Conservation (phyloP, 2,797 vertebrate genomes). For the Sorex maritimensis region DNA sequence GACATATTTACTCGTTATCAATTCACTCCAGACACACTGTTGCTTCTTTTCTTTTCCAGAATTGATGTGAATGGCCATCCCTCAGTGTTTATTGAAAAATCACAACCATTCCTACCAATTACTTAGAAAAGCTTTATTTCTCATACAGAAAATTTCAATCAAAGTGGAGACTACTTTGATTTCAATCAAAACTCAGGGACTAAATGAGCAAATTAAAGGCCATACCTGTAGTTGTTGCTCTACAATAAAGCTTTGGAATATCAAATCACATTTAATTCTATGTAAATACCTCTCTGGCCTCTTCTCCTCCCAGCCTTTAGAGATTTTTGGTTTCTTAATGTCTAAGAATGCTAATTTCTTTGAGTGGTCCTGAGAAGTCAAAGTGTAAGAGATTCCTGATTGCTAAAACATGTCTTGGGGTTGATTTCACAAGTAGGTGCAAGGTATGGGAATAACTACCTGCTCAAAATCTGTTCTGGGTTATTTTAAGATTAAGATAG, state of each 20-base stretch:
- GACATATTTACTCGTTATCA: not conserved
- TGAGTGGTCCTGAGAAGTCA: not conserved
- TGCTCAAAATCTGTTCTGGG: not conserved
- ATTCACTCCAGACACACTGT: not conserved
- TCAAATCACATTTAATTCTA: not conserved
- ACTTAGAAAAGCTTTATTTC: not conserved
- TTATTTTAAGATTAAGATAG: not conserved
- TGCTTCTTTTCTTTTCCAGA: not conserved
- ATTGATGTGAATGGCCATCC: not conserved
- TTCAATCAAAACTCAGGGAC: not conserved
- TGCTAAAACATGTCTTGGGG: not conserved
- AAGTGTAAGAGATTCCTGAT: not conserved
- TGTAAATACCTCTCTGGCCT: not conserved
- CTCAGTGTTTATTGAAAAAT: too few species aligned
- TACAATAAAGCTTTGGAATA: not conserved
- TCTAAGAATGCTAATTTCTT: not conserved
- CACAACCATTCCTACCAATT: not conserved
- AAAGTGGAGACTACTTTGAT: not conserved
- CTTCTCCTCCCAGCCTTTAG: not conserved
- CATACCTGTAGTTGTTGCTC: not conserved
- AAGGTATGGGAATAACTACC: not conserved
- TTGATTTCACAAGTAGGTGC: not conserved
- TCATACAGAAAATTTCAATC: not conserved
- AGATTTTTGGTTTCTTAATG: not conserved
- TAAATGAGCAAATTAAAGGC: not conserved